Percentiles rank a stretch among this genome's conserved stretches.
Evolutionary conservation across 2,888 invertebrate genomes (phyloP).

Genomic region (Lasioglossum malachurum): DNA sequence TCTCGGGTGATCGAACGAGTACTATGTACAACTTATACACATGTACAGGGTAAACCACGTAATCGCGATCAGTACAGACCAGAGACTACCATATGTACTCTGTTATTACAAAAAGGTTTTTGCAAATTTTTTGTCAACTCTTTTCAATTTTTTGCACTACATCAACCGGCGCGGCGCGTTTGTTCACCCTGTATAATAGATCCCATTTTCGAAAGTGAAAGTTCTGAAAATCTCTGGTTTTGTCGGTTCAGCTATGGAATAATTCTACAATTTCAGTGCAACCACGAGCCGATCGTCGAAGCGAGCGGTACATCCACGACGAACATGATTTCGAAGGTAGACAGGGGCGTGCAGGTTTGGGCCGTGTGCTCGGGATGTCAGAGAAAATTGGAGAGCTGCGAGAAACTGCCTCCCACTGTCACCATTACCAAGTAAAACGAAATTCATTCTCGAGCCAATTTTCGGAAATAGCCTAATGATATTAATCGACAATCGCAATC

Average conservation of each 20-base stretch:
- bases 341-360: slow-evolving; percentile 68
- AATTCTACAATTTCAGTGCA: slow-evolving; percentile 34
- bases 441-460: background rate
- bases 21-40: background rate
- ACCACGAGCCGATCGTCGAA: slow-evolving; percentile 1
- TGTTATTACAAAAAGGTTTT: too few relatives aligned
- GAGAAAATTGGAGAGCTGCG: slow-evolving; percentile 67
- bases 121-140: too few relatives aligned
- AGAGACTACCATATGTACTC: too few relatives aligned
- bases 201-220: background rate
- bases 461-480: background rate
- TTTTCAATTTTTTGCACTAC: too few relatives aligned
- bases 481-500: background rate
- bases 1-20: background rate
- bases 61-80: too few relatives aligned
- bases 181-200: background rate
- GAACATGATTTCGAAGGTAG: slow-evolving; percentile 44
- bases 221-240: background rate
- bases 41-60: too few relatives aligned
- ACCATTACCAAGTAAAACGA: slow-evolving; percentile 75
- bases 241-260: background rate
- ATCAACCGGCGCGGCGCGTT: too few relatives aligned
- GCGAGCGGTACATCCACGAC: slow-evolving; percentile 64
- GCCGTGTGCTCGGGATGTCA: slow-evolving; percentile 74
- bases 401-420: slow-evolving; percentile 66